Conservation (phyloP, 1,140 invertebrate genomes). For the Drosophila nasuta region DNA sequence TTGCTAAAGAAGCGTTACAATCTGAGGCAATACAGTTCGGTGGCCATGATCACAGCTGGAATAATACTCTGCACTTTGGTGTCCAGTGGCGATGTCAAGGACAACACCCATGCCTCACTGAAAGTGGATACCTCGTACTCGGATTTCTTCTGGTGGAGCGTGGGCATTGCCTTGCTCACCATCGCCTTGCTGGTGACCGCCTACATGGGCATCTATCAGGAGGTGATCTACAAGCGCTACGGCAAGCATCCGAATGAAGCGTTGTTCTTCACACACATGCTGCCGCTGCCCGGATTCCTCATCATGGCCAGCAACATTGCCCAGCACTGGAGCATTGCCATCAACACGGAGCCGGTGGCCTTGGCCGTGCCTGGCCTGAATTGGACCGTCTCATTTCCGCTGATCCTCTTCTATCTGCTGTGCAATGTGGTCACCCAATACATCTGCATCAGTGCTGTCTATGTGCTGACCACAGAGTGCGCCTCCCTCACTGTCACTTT, state of each 20-base stretch:
- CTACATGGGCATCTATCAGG: conserved; percentile 98
- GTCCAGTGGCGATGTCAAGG: conserved; percentile 87
- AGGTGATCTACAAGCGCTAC: conserved; percentile 93
- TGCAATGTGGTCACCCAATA: conserved; percentile 97
- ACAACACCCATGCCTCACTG: conserved; percentile 84
- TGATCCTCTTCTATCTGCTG: conserved; percentile 91
- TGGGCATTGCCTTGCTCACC: conserved; percentile 94
- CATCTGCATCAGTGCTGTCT: conserved; percentile 97
- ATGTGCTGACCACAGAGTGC: conserved; percentile 96
- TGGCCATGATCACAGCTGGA: conserved; percentile 96
- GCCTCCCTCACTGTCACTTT: conserved; percentile 97
- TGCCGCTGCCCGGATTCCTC: conserved; percentile 71
- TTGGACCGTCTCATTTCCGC: conserved; percentile 88
- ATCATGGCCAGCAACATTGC: conserved; percentile 89
- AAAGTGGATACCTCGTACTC: conserved; percentile 84
- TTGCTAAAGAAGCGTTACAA: conserved; percentile 95
- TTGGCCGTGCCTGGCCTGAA: conserved; percentile 85
- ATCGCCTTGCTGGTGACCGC: conserved; percentile 97
- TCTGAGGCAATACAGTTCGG: conserved; percentile 94
- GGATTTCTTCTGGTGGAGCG: conserved; percentile 91
- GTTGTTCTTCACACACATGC: conserved; percentile 92
- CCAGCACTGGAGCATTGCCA: conserved; percentile 88
- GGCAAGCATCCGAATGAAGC: conserved; percentile 98
- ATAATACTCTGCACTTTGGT: conserved; percentile 96
- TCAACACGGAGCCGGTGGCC: conserved; percentile 47